Percentiles rank a stretch among this genome's conserved stretches.
Conservation (phyloP, 2,113 vertebrate species). For the Diadophis punctatus region DNA sequence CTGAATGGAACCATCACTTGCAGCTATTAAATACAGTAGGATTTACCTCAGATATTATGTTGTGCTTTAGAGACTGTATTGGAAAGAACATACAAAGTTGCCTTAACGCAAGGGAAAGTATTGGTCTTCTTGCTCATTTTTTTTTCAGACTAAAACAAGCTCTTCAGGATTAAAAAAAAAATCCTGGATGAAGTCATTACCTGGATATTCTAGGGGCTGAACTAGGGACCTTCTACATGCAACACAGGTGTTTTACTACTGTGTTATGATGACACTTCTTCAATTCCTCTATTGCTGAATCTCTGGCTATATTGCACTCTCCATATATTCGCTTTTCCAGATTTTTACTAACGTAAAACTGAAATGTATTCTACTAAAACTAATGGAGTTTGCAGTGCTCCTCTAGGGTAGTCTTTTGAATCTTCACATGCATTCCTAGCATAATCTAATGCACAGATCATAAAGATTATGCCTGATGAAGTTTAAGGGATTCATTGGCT, state of each 20-base stretch:
- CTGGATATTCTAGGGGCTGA: neutral
- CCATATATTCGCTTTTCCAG: neutral
- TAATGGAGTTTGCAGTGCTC: neutral
- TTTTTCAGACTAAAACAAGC: neutral
- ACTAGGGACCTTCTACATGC: neutral
- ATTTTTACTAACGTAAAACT: neutral
- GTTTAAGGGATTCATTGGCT: neutral
- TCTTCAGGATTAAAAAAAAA: neutral
- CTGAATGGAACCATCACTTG: neutral
- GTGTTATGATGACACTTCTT: neutral
- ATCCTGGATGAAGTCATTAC: neutral
- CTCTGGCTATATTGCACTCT: neutral
- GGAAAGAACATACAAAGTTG: neutral
- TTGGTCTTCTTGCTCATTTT: neutral
- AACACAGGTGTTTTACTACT: neutral
- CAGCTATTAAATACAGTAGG: neutral
- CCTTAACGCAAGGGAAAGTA: neutral
- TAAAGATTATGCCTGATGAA: neutral
- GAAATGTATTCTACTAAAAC: neutral
- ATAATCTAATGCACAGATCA: neutral
- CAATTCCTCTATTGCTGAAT: neutral
- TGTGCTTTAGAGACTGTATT: neutral
- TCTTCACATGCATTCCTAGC: neutral
- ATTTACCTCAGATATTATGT: neutral
- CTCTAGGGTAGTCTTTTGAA: neutral